These are phyloP conservation scores for Leguminivora glycinivorella DNA, from an alignment of 1,140 invertebrate species.

Conservation along the genomic window DNA sequence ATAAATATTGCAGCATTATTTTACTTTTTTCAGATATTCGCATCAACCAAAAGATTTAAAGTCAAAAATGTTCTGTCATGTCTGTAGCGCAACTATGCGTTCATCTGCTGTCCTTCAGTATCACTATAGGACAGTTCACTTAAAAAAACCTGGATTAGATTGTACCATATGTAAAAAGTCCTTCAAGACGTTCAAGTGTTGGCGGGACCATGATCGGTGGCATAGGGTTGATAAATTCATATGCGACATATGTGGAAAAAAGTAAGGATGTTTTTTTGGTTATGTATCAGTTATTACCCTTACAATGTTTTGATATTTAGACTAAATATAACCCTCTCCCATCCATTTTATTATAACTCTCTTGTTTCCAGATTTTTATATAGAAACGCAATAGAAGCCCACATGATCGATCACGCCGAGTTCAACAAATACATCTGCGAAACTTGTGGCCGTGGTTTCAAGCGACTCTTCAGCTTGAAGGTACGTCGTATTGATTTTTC, in stretches of 20 bases:
- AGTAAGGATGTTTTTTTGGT: slow-evolving; percentile 42
- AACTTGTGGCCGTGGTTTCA: slow-evolving; percentile 55
- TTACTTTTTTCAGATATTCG: slow-evolving; percentile 43
- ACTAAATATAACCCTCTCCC: too few relatives aligned
- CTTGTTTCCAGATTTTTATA: slow-evolving; percentile 52
- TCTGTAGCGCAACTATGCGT: slow-evolving; percentile 41
- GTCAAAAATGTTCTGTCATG: slow-evolving; percentile 41
- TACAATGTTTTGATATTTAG: too few relatives aligned
- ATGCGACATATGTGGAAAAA: slow-evolving; percentile 57
- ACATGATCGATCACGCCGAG: slow-evolving; percentile 48
- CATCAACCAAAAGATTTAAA: slow-evolving; percentile 39
- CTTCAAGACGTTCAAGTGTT: slow-evolving; percentile 42
- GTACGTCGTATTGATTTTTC: slow-evolving; percentile 36
- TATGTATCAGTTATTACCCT: not conserved
- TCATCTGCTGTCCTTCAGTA: slow-evolving; percentile 47
- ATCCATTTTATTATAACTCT: not conserved
- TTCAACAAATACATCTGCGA: slow-evolving; percentile 51
- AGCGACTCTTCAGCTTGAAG: slow-evolving; percentile 43
- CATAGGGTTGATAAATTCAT: slow-evolving; percentile 47
- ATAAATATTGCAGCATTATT: too few relatives aligned
- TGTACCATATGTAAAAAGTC: slow-evolving; percentile 47
- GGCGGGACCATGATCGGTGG: slow-evolving; percentile 48
- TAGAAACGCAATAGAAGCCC: slow-evolving; percentile 45
- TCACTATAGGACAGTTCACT: slow-evolving; percentile 59
- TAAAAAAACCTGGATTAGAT: slow-evolving; percentile 51